Evolutionary conservation across 2,113 vertebrate species (phyloP).

Genomic region (Ondatra zibethicus): DNA sequence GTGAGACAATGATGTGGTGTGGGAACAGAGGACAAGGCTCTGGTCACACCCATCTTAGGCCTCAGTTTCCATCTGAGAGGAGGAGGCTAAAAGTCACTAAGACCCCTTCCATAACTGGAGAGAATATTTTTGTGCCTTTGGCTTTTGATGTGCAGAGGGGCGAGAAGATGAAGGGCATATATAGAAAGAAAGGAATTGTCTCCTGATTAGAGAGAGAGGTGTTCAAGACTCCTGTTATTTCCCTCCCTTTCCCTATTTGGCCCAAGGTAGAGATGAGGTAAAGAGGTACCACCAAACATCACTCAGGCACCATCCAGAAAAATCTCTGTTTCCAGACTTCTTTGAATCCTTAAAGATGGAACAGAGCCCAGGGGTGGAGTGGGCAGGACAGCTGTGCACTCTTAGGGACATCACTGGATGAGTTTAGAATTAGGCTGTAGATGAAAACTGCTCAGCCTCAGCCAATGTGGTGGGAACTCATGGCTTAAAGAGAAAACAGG

Average conservation of each 20-base stretch:
- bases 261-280: neutral
- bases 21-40: neutral
- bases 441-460: neutral
- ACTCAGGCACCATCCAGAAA: neutral
- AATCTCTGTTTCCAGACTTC: neutral
- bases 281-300: neutral
- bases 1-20: neutral
- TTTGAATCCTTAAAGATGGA: neutral
- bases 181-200: neutral
- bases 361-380: rapidly evolving
- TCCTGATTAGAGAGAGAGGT: neutral
- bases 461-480: neutral
- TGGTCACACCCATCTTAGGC: no score
- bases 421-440: neutral
- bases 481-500: neutral
- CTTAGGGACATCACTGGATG: neutral
- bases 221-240: neutral
- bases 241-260: neutral
- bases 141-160: neutral
- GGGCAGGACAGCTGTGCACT: neutral
- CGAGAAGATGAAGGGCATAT: neutral
- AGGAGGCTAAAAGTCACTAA: neutral
- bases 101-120: neutral
- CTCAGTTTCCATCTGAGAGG: neutral
- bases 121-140: neutral